Base-by-base conservation (phyloP, 2,113 vertebrate species). In the Sakesphorus luctuosus region DNA sequence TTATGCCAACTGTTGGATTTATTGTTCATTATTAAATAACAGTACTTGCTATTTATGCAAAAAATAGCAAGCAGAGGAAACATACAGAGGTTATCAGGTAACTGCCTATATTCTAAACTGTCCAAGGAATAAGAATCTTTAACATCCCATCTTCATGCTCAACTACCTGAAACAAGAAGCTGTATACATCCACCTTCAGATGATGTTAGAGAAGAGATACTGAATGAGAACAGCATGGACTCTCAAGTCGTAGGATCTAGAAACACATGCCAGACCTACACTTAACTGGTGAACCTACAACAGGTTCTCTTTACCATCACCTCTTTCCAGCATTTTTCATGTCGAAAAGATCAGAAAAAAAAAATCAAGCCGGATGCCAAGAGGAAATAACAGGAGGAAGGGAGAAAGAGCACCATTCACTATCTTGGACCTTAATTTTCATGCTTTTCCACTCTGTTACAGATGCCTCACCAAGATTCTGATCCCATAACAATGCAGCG, bases 381-480 rank as follows among this genome's bases (percentile, higher is more conserved):
- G 29, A 62, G 5, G 8, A 80, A 84, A 83, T 68, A 50, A 79
- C 16, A 21, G 18, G 17, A n/a, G 3, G 24, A 66, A 58, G 26
- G 53, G 13, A 67, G 15, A 71, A 90, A 52, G 16, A 77, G 6
- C 11, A 59, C 10, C 10, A 16, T n/a, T 78, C 4, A 28, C 53
- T 68, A n/a, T 62, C 21, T 93, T 65, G 47, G 18, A 75, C 35
- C 10, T 84, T 43, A 53, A 25, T 2, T 59, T 18, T 47, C 25
- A 23, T 14, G 3, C 6, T 85, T 79, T 68, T 75, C 31, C 10
- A 61, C 9, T 35, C 7, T 44, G 4, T 61, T 62, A 43, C 0
- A 1, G 35, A 29, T 47, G 9, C 9, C 6, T 68, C 59, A 62
- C n/a, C 0, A 0, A 50, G 14, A 13, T 28, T 77, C 65, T 58